Base-by-base conservation (phyloP, 2,888 invertebrate genomes). In the Aphodius sticticus region DNA sequence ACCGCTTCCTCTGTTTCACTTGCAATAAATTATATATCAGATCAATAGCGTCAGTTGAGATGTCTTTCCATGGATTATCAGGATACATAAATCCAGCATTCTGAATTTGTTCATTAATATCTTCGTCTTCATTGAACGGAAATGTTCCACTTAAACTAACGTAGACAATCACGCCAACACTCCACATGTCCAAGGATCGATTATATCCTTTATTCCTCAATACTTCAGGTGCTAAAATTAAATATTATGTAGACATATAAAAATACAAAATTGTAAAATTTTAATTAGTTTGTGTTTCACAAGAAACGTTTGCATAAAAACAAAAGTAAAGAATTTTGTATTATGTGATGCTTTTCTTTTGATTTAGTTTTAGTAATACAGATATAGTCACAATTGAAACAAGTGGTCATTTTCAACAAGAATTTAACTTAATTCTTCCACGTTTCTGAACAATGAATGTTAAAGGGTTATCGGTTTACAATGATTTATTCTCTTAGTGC, bases 31-130 rank as follows among this genome's bases (percentile, higher is more conserved):
- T 98, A 90, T 97, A 98, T 87, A 99, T 99, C 85, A 99, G 92
- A 91, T 99, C 99, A 89, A 99, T 98, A 81, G 99, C 97, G 89
- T 96, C 94, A 75, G 94, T 93, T 36, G 98, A 98, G 87, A 99
- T 97, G 89, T 98, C 97, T 87, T 96, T 96, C 99, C 99, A 99
- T 0, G 99, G 99, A 89, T 95, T 94, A 26, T 97, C 96, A 70
- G 99, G 99, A 91, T 99, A 99, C 99, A 99, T 99, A 90, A 99
- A 99, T 79, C 98, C 98, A 53, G 99, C 99, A 91, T 99, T 99
- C 91, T 99, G 98, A 84, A 99, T 99, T 91, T 99, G 99, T 89
- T 99, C 99, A 90, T 98, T 96, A 87, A 99, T 99, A 89, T 99
- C 99, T 91, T 99, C 99, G 90, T 99, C 99, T 91, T 99, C 99